These are phyloP conservation scores for Daphoenositta chrysoptera DNA, from an alignment of 2,113 vertebrate species.

Conservation along the genomic window DNA sequence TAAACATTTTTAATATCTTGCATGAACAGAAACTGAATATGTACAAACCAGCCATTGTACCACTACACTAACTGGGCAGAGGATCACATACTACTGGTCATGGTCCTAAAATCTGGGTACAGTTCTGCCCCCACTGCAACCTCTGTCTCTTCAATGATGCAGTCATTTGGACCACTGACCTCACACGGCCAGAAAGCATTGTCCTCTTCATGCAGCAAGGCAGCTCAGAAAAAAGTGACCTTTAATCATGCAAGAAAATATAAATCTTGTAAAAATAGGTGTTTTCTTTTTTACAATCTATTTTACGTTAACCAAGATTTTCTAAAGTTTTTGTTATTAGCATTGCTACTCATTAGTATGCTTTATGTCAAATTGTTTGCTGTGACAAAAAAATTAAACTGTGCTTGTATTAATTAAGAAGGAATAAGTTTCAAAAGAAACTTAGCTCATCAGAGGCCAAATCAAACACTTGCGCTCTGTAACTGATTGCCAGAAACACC, in stretches of 20 bases:
- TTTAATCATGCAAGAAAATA: not conserved
- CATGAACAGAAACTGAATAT: not conserved
- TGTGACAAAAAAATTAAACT: not conserved
- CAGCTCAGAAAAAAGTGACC: not conserved
- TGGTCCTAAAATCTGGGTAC: rapidly evolving
- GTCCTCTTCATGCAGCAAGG: not conserved
- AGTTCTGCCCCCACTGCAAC: not conserved
- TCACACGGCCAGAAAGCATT: rapidly evolving
- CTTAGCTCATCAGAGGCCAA: not conserved
- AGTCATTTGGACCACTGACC: not conserved
- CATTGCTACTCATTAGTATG: not conserved
- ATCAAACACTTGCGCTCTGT: not conserved
- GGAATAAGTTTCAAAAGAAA: not conserved
- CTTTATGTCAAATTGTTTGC: not conserved
- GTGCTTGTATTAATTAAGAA: not conserved
- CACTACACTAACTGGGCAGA: not conserved
- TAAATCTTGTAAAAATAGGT: not conserved
- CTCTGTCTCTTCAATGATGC: not conserved
- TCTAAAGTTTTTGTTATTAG: not conserved
- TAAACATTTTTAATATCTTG: not conserved
- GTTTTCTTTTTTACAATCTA: not conserved
- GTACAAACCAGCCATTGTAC: not conserved
- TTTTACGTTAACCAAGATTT: not conserved
- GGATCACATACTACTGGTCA: not conserved
- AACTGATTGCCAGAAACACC: not conserved